Base-by-base conservation (phyloP, 2,888 invertebrate genomes). In the Lasius fuliginosus region DNA sequence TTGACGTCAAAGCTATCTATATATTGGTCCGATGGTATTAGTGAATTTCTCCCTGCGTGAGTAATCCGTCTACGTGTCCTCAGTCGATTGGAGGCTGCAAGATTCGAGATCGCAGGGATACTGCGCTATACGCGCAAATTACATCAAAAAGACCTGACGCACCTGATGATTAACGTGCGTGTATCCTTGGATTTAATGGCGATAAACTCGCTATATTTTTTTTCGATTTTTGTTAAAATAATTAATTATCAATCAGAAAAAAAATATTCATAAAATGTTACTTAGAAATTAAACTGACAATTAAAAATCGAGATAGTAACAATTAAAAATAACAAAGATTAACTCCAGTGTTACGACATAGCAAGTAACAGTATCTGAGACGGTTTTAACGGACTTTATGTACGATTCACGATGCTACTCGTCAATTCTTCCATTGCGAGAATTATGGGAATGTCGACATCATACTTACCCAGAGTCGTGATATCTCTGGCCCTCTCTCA, bases 1-100 rank as follows among this genome's bases (percentile, higher is more conserved):
- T 68, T 67, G 86, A 83, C 86, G 86, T 84, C 84, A 85, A 85
- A 79, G 77, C 82, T 82, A 56, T 23, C 46, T 36, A 58, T n/a
- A 53, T 53, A 71, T 33, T 58, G 77, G 58, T 74, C 23, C 74
- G 79, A 60, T 74, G 33, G 75, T 60, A 81, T 81, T 60, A 60
- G 60, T 73, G 60, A 81, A 81, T 74, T 81, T 74, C 76, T 60
- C 75, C 1, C 23, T 33, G 53, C 36, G 30, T 74, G 76, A 81
- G 27, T 81, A 81, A 81, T 75, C 76, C 46, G 79, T 12, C 79
- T 75, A 75, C 79, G 79, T 81, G 79, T 74, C 60, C 46, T 60
- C 46, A 33, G 18, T 23, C 36, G 60, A 81, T 60, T 60, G 79
- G 76, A 74, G 46, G 27, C 79, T 81, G 60, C 60, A 11, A 46